Evolutionary conservation across 2,888 invertebrate species (phyloP).

Genomic region (Philopedon plagiatum): DNA sequence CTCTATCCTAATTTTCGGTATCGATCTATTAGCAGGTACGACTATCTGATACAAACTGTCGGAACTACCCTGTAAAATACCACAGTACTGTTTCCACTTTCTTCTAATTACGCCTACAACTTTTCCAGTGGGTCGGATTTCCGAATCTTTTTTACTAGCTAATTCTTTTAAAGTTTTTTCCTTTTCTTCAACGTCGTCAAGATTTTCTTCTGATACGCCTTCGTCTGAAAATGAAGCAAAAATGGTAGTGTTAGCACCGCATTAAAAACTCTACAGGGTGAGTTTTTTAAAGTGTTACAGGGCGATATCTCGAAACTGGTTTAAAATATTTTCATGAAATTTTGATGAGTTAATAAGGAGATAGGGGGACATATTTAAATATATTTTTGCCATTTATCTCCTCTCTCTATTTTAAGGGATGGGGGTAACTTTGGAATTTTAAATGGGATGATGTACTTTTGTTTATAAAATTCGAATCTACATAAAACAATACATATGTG

Average conservation of each 20-base stretch:
- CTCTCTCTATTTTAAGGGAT: too few species aligned
- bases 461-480: too few species aligned
- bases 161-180: conserved; percentile 63
- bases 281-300: too few species aligned
- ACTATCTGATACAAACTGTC: conserved; percentile 87
- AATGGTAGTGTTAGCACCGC: too few species aligned
- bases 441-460: too few species aligned
- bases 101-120: conserved; percentile 96
- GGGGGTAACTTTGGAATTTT: too few species aligned
- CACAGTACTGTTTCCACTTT: conserved; percentile 99
- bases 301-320: conserved; percentile 66
- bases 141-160: conserved; percentile 51
- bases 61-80: conserved; percentile 87
- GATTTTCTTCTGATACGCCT: conserved; percentile 70
- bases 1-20: conserved; percentile 96
- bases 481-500: too few species aligned
- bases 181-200: conserved; percentile 78
- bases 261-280: too few species aligned
- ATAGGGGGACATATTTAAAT: too few species aligned
- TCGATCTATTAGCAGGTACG: conserved; percentile 92
- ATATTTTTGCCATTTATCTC: too few species aligned
- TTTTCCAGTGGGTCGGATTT: conserved; percentile 77
- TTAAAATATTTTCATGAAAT: too few species aligned
- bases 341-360: too few species aligned
- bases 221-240: conserved; percentile 24